Base-by-base conservation (phyloP, 2,113 vertebrate species). In the Thryonomys swinderianus region DNA sequence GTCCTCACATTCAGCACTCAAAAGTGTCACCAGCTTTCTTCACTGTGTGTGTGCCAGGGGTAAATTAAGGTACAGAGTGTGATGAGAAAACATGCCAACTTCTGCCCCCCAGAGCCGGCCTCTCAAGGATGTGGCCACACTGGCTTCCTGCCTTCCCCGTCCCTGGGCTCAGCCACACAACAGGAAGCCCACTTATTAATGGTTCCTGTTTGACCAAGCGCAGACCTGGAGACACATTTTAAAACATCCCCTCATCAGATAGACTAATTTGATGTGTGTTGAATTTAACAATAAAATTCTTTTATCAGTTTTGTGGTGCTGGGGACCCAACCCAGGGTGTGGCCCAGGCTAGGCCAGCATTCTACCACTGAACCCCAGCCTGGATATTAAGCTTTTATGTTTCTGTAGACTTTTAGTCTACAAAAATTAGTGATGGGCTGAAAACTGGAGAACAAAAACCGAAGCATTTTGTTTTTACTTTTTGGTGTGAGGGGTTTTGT, bases 1-100 rank as follows among this genome's bases (percentile, higher is more conserved):
- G 99, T 42, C 85, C 99, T 66, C 98, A 99, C 95, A 99, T 99
- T 7, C 98, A 98, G 42, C 98, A 99, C 40, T 99, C 96, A 94
- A 74, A 20, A 27, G 32, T 12, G 16, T 7, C n/a, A 42, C 45
- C 17, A 17, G 23, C 40, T 32, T 17, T 57, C n/a, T n/a, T n/a
- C 51, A 14, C 30, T 37, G 32, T 88, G n/a, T 76, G 64, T 59
- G 37, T 23, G 78, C 21, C 93, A 64, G 12, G 45, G 55, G 18
- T 73, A 82, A 80, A 96, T 88, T 85, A 78, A 95, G 91, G 48
- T 48, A 55, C 53, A 55, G 12, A 76, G 55, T 73, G 78, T 84
- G 66, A 34, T 85, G 37, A 42, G 57, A 34, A 88, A 80, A 55
- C 53, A 67, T 17, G 59, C 20, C 53, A 20, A 25, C 51, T 80